Base-by-base conservation (phyloP, 2,888 invertebrate genomes). In the Crossocerus cetratus region DNA sequence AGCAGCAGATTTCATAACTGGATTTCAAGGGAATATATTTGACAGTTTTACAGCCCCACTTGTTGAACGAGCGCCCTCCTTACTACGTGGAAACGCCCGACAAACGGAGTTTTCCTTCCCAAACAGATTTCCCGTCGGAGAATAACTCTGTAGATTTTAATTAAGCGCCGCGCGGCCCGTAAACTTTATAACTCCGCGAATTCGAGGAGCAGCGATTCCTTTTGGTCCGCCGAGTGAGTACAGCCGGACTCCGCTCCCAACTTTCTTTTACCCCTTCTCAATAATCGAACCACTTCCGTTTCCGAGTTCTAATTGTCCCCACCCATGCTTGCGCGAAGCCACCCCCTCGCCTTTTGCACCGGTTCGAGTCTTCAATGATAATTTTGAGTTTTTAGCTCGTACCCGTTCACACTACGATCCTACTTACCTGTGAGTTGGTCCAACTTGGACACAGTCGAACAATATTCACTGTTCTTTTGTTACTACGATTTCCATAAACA, bases 21-120 rank as follows among this genome's bases (percentile, higher is more conserved):
- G 57, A 73, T 45, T 42, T 58, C 55, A 4, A 14, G 42, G 23
- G 58, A 73, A 66, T 66, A 73, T 78, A 80, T 78, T 72, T 76
- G 69, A 69, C 80, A 57, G 53, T 72, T 78, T 78, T 76, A 76
- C 72, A 80, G 66, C 58, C 61, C 77, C 78, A 78, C 78, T 78
- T 78, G 78, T 78, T 78, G 78, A 80, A 80, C 58, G 65, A 65
- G 80, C 72, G 32, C 32, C 32, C 32, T 69, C 72, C 72, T 77
- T 72, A 16, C 43, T 16, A n/a, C 58, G 18, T 5, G 32, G 45
- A 49, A 57, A 44, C 44, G 69, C 53, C 32, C 68, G 44, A 55
- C 23, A 14, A 43, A 44, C 63, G 45, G 74, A 64, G 63, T 56
- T 74, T 64, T 69, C 68, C 70, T 72, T 60, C 62, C 73, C 49